Base-by-base conservation (phyloP, 2,888 invertebrate species). In the Yponomeuta evonymella region DNA sequence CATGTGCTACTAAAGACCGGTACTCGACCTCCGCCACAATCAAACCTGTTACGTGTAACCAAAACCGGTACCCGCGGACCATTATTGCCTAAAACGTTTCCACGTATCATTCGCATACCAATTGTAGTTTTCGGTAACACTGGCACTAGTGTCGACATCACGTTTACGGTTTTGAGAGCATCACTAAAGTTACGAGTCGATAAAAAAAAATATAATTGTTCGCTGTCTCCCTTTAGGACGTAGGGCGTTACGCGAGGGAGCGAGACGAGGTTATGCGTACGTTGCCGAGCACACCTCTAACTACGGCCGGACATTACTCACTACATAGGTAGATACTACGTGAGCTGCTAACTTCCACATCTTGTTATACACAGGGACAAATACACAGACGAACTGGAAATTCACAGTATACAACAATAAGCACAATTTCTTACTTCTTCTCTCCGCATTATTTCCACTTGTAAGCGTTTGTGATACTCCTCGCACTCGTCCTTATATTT, bases 401-500 rank as follows among this genome's bases (percentile, higher is more conserved):
- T 78, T 76, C 83, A 88, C 88, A 83, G 72, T 79, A 77, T 81
- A 84, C 89, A 88, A 78, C 80, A 81, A 81, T 75, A 82, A 83
- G 79, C 87, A 90, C 90, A 81, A 82, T 85, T 84, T 92, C 98
- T 97, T 96, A 98, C 98, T 97, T 98, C 98, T 95, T 98, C 98
- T 89, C 98, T 96, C 90, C 98, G 96, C 94, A 97, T 96, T 90
- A 97, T 95, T 95, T 98, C 98, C 88, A 97, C 95, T 94, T 98
- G 98, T 88, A 98, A 94, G 90, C 97, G 96, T 94, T 98, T 97
- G 93, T 97, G 97, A 90, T 96, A 97, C 92, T 98, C 98, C 92
- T 98, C 98, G 90, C 97, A 97, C 90, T 98, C 98, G 93, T 99
- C 99, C 94, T 97, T 98, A 94, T 97, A 98, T 93, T 97, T 96